Evolutionary conservation across 2,888 invertebrate genomes (phyloP), one percentile per base, ranked within the genome.

Genomic region (Trachelus stipa): DNA sequence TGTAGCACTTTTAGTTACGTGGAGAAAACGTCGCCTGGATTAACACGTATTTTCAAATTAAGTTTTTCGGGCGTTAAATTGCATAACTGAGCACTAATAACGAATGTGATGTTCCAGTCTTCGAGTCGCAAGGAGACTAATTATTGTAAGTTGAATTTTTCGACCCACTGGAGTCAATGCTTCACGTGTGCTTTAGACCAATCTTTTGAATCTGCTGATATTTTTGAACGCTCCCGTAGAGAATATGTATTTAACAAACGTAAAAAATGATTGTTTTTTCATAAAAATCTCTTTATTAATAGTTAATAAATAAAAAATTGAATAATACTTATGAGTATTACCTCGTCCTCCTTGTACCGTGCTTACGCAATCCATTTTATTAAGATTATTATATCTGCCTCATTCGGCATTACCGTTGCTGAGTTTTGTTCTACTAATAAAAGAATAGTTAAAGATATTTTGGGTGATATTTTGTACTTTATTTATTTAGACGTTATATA

Each of bases 141-240:
- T 6, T 4, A 34, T 34, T 31, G 31, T 31, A 34, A 34, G 84
- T 96, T 95, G 90, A 98, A 98, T 91, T 98, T 96, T 1, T 96
- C 93, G 0, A 97, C 98, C 98, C 98, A 98, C 85, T 96, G 95
- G 6, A 98, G 94, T 98, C 98, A 98, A 85, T 97, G 95, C 81
- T 95, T 94, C 0, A 98, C 98, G 87, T 98, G 97, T 1, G 95
- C 94, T 15, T 89, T 88, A 1, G 90, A 92, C 95, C 95, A 95
- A 78, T 93, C 93, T 76, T 91, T 92, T 0, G 95, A 94, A 90
- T 94, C 93, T 12, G 93, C 92, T 1, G 95, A 94, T 81, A 96
- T 95, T 87, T 94, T 94, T 4, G 95, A 92, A 4, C 95, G 92
- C 77, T 93, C 92, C 91, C 91, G 3, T 37, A 37, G 4, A 37